Evolutionary conservation across 2,113 vertebrate species (phyloP).

Genomic region (Ammodramus savannarum): DNA sequence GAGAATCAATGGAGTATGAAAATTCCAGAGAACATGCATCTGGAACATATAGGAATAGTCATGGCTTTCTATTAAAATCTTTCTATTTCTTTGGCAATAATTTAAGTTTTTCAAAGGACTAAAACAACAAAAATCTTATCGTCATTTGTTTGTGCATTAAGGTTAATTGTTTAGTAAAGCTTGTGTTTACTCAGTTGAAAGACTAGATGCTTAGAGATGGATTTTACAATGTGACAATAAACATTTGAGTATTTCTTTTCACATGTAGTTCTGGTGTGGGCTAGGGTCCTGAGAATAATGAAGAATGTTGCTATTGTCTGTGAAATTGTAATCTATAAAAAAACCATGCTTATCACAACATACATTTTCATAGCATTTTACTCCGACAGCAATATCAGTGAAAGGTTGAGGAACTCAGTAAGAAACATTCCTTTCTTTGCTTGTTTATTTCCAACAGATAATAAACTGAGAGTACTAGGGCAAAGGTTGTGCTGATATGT

Average conservation of each 20-base stretch:
- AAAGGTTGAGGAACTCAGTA: neutral
- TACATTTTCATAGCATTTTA: neutral
- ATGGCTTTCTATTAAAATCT: neutral
- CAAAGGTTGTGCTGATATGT: neutral
- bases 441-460: neutral
- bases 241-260: neutral
- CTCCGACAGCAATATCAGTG: neutral
- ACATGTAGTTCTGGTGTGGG: neutral
- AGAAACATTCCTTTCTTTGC: neutral
- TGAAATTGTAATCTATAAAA: neutral
- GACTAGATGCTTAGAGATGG: neutral
- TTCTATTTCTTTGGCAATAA: neutral
- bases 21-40: neutral
- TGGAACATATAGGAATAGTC: neutral
- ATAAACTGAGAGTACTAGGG: neutral
- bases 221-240: neutral
- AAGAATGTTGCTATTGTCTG: neutral
- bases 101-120: neutral
- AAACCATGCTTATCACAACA: rapidly evolving
- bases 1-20: neutral
- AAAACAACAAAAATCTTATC: neutral
- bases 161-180: neutral
- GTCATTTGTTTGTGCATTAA: neutral
- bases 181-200: neutral
- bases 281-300: neutral